phyloP scores from a whole-genome alignment of 1,140 invertebrate species.

The Drosophila arawakana region DNA sequence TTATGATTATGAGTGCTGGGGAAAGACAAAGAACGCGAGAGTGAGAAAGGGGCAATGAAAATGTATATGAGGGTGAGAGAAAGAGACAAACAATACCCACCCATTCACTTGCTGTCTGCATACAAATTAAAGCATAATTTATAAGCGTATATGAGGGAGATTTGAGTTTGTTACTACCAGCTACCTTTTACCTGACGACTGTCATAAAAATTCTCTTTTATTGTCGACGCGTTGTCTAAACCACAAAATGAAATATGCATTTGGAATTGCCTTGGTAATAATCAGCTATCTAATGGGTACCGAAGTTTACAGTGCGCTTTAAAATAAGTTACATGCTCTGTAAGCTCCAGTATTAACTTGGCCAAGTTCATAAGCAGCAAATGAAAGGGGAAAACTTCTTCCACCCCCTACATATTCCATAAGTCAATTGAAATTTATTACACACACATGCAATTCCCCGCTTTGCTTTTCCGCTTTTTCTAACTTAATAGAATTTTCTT shows the following conservation, averaged over 20 bases:
- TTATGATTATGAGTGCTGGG: constrained; percentile 61
- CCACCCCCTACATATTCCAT: constrained; percentile 39
- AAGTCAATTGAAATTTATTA: constrained; percentile 79
- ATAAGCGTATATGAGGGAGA: constrained; percentile 31
- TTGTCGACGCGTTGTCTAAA: constrained; percentile 43
- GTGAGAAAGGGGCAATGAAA: neutral
- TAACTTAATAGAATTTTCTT: neutral
- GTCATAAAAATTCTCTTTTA: constrained; percentile 65
- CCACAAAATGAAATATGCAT: constrained; percentile 58
- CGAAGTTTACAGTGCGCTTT: neutral
- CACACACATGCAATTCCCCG: constrained; percentile 31
- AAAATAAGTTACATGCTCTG: constrained; percentile 18
- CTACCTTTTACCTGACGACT: constrained; percentile 43
- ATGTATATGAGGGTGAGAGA: too few species aligned
- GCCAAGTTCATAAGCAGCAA: constrained; percentile 18
- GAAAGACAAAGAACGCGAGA: neutral
- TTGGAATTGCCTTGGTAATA: constrained; percentile 39
- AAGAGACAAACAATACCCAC: constrained; percentile 6
- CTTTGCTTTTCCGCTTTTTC: neutral
- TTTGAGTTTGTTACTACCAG: constrained; percentile 9
- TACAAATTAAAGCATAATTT: constrained; percentile 77
- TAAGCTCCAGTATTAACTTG: constrained; percentile 4
- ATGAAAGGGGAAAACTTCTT: constrained; percentile 30
- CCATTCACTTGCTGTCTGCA: constrained; percentile 43
- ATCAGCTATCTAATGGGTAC: constrained; percentile 1